Evolutionary conservation across 2,113 vertebrate genomes (phyloP).

Genomic region (Tupaia chinensis): DNA sequence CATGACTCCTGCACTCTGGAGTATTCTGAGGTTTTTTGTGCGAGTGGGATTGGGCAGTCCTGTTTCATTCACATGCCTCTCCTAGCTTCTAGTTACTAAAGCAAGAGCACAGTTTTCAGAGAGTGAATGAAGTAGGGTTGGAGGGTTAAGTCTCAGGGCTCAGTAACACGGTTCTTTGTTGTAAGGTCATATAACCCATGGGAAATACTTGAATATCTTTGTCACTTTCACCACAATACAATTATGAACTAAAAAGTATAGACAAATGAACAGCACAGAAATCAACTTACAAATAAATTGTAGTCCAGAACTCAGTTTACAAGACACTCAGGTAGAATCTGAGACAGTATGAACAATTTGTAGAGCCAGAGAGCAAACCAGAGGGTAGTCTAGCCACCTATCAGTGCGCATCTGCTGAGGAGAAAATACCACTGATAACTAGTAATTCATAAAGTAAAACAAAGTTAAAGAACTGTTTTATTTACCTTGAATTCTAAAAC

Average conservation of each 20-base stretch:
- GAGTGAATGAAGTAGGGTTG: not conserved
- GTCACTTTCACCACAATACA: not conserved
- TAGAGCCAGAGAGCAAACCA: not conserved
- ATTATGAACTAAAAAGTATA: not conserved
- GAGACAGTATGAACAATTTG: not conserved
- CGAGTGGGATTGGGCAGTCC: not conserved
- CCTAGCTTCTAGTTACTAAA: not conserved
- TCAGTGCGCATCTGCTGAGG: not conserved
- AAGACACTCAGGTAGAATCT: not conserved
- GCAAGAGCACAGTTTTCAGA: not conserved
- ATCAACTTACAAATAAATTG: not conserved
- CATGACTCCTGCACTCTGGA: not conserved
- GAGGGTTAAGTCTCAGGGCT: not conserved
- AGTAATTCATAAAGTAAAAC: not conserved
- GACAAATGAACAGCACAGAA: not conserved
- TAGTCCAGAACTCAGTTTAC: not conserved
- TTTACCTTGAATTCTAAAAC: not conserved
- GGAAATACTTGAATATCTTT: not conserved
- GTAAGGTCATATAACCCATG: not conserved
- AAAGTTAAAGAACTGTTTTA: constrained; percentile 1
- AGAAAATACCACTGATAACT: not conserved
- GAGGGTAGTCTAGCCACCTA: too few relatives aligned
- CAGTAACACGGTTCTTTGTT: not conserved
- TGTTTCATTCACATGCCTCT: not conserved
- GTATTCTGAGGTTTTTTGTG: not conserved